Evolutionary conservation across 2,113 vertebrate genomes (phyloP), one percentile per base, ranked within the genome.

Genomic region (Oreochromis tanganicae): DNA sequence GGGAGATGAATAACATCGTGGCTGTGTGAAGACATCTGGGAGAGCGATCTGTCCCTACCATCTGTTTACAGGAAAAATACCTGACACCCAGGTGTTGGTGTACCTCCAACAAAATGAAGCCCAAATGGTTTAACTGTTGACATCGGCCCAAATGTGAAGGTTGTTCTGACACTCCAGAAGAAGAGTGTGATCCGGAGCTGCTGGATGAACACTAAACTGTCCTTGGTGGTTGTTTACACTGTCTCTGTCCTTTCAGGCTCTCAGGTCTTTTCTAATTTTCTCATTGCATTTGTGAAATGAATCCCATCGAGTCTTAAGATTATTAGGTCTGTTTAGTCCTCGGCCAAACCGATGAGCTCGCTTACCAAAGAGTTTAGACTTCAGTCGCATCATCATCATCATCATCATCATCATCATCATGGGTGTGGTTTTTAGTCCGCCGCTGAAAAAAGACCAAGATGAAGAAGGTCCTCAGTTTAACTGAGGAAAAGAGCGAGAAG

Each of bases 1-100:
- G 99, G 99, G 98, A 99, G 95, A 99, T 99, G 97, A 99, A 99
- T 94, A 99, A 99, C 95, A 99, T 99, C 9, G 96, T 98, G 63
- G 98, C 97, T 48, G 97, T 99, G 85, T 99, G 97, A 97, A 88
- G 81, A 95, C 94, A 29, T 56, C 34, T n/a, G 97, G 97, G 95
- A 97, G 97, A 56, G 17, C 87, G 68, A 71, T 11, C 79, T 80
- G 57, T 61, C 75, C 83, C 75, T 78, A 36, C 16, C 4, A 32
- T 8, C 29, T 4, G 36, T 73, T 91, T 85, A 29, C 11, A 50
- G 43, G 27, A 50, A 80, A 4, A 7, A 54, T n/a, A 5, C 29
- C 68, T 82, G 34, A 52, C 61, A 36, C 82, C 81, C 38, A 41
- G 61, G 17, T 80, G 71, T 85, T 55, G 21, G 57, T 54, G 32